Percentiles rank a stretch among this genome's conserved stretches.
phyloP scores from a whole-genome alignment of 1,140 invertebrate genomes.

The silkworm (Bombyx mori) region ASM3026992v2 NC_085115.1:662001-662500 shows the following conservation, averaged over 20 bases:
- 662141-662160: constrained; percentile 95
- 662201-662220: constrained; percentile 96
- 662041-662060: not conserved
- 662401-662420: no score
- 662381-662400: no score
- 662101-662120: constrained; percentile 93
- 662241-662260: constrained; percentile 91
- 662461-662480: no score
- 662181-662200: constrained; percentile 93
- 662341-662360: not conserved
- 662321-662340: not conserved
- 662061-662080: constrained; percentile 75
- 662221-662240: constrained; percentile 91
- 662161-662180: constrained; percentile 96
- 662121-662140: constrained; percentile 94
- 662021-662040: not conserved
- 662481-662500: no score
- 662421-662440: no score
- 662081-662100: constrained; percentile 95
- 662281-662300: no score
- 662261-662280: constrained; percentile 8
- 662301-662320: not conserved
- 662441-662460: no score
- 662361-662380: no score
- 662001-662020: not conserved